phyloP scores from a whole-genome alignment of 2,113 vertebrate genomes.

The Nyctereutes procyonoides region DNA sequence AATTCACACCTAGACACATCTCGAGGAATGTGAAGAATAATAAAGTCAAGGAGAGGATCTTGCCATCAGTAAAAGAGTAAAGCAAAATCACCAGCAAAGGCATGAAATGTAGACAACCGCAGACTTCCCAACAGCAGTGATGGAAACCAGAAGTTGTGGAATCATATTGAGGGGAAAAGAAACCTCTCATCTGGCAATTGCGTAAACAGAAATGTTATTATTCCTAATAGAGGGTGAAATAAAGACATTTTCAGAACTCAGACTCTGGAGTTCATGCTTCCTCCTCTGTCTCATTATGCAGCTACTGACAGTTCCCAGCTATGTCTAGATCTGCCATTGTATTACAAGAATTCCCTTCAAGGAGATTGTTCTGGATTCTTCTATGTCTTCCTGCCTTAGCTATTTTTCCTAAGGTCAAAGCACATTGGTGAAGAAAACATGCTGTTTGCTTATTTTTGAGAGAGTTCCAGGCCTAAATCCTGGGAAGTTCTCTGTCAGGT shows the following conservation, averaged over 20 bases:
- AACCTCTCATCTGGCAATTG: background rate
- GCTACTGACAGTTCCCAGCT: background rate
- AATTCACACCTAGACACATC: background rate
- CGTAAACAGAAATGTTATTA: background rate
- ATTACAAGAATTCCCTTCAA: background rate
- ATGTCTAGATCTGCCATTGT: background rate
- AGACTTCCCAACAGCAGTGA: background rate
- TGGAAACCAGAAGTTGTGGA: background rate
- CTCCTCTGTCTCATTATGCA: background rate
- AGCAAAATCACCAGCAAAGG: background rate
- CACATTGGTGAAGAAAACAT: background rate
- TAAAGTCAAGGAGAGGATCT: background rate
- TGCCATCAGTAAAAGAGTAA: background rate
- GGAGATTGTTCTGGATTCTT: background rate
- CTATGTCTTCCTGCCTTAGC: background rate
- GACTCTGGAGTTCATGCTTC: background rate
- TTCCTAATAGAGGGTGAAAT: background rate
- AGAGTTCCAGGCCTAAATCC: background rate
- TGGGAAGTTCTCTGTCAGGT: background rate
- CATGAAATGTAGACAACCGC: background rate
- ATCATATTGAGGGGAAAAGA: background rate
- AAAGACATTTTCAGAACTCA: background rate
- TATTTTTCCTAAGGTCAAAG: background rate
- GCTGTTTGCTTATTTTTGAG: background rate
- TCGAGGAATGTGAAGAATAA: background rate